Percentiles rank a stretch among this genome's conserved stretches.
Conservation (phyloP, 2,797 vertebrate genomes). For the Crocodylus rhombifer region DNA sequence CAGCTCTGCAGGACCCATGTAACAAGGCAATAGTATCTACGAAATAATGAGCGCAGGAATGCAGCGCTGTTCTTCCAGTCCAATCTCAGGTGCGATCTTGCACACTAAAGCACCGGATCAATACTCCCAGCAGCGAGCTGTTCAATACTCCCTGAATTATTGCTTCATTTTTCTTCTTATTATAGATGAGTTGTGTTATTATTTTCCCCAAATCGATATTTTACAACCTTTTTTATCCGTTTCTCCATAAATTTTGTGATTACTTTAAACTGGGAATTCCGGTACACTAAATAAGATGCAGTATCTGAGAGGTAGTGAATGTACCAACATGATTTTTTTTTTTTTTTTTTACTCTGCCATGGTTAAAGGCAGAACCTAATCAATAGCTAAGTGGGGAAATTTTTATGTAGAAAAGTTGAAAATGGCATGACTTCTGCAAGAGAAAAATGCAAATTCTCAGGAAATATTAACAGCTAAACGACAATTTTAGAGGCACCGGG, state of each 20-base stretch:
- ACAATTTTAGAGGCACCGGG: not conserved
- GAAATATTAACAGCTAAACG: slow-evolving; percentile 35
- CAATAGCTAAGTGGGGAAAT: slow-evolving; percentile 72
- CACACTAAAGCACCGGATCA: slow-evolving; percentile 90
- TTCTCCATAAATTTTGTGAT: slow-evolving; percentile 99
- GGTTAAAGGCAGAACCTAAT: slow-evolving; percentile 76
- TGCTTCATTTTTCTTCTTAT: slow-evolving; percentile 98
- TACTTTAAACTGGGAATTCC: slow-evolving; percentile 99
- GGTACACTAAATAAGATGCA: slow-evolving; percentile 97
- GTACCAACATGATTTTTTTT: slow-evolving; percentile 77
- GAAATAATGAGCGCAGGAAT: slow-evolving; percentile 86
- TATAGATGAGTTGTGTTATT: slow-evolving; percentile 95
- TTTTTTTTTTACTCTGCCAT: slow-evolving; percentile 70
- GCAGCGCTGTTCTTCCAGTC: slow-evolving; percentile 79
- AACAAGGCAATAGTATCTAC: slow-evolving; percentile 92
- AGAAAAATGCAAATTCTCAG: slow-evolving; percentile 62
- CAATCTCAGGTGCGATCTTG: slow-evolving; percentile 93
- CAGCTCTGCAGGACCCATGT: slow-evolving; percentile 88
- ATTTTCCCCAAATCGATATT: slow-evolving; percentile 94
- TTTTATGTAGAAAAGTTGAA: slow-evolving; percentile 66
- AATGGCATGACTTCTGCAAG: slow-evolving; percentile 55
- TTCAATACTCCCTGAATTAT: slow-evolving; percentile 98
- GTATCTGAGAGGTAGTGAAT: slow-evolving; percentile 79
- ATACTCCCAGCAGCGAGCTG: slow-evolving; percentile 90
- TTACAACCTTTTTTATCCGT: slow-evolving; percentile 99